phyloP scores from a whole-genome alignment of 2,113 vertebrate species.

The Bubo blakistoni region DNA sequence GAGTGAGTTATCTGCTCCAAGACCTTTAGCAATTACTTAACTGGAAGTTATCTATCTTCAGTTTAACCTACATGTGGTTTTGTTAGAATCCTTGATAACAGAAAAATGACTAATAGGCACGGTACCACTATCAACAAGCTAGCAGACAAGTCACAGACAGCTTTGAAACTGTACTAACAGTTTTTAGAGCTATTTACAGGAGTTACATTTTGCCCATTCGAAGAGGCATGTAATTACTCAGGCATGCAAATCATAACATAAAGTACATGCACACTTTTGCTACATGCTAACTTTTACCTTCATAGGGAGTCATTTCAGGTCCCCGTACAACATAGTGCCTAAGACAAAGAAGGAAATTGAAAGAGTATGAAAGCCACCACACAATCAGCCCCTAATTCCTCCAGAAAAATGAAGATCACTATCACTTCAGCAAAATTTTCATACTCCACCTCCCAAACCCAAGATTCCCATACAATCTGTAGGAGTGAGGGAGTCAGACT shows the following conservation, averaged over 20 bases:
- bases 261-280: neutral
- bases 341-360: neutral
- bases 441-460: neutral
- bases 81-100: neutral
- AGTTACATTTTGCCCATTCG: neutral
- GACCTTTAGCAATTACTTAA: neutral
- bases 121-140: neutral
- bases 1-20: neutral
- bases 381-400: neutral
- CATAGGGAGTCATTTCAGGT: constrained; percentile 96
- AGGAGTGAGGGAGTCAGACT: neutral
- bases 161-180: neutral
- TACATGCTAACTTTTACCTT: constrained; percentile 78
- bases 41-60: neutral
- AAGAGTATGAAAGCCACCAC: neutral
- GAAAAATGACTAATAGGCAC: neutral
- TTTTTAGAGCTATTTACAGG: neutral
- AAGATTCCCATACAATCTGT: neutral
- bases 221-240: neutral
- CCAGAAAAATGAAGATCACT: neutral
- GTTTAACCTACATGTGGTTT: neutral
- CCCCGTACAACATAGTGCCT: constrained; percentile 98
- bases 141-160: no score
- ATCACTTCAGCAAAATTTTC: neutral
- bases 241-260: neutral